phyloP scores from a whole-genome alignment of 2,888 invertebrate genomes.

The Brenthis daphne region DNA sequence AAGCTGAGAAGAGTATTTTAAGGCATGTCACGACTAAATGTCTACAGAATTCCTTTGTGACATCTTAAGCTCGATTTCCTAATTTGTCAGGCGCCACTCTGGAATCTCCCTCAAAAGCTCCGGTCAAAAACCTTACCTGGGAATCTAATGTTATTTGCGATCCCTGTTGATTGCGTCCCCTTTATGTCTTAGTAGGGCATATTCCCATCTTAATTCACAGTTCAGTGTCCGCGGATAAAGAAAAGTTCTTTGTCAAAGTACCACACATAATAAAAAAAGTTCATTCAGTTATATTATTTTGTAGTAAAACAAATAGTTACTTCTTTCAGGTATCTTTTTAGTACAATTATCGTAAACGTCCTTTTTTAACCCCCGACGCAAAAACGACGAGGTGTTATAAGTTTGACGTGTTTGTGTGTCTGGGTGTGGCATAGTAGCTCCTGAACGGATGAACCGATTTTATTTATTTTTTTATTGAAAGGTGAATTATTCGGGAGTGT shows the following conservation, averaged over 20 bases:
- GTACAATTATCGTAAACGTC: too few relatives aligned
- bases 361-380: too few relatives aligned
- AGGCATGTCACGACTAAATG: slow-evolving; percentile 45
- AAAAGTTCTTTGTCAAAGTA: not conserved
- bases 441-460: too few relatives aligned
- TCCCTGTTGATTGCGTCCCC: slow-evolving; percentile 45
- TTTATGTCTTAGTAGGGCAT: slow-evolving; percentile 39
- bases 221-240: slow-evolving; percentile 34
- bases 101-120: slow-evolving; percentile 55
- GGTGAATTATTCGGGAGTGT: too few relatives aligned
- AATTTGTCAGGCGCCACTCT: slow-evolving; percentile 64
- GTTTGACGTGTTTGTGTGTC: too few relatives aligned
- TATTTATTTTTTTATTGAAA: too few relatives aligned
- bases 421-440: too few relatives aligned
- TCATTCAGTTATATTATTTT: too few relatives aligned
- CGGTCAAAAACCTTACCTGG: slow-evolving; percentile 72
- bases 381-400: too few relatives aligned
- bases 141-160: slow-evolving; percentile 42
- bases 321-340: too few relatives aligned
- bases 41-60: slow-evolving; percentile 56
- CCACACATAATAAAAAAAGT: too few relatives aligned
- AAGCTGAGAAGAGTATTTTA: not conserved
- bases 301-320: too few relatives aligned
- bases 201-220: slow-evolving; percentile 41
- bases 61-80: slow-evolving; percentile 62